These are phyloP conservation scores for Macrosoma leucophasiata DNA, from an alignment of 2,888 invertebrate genomes.

Conservation along the genomic window DNA sequence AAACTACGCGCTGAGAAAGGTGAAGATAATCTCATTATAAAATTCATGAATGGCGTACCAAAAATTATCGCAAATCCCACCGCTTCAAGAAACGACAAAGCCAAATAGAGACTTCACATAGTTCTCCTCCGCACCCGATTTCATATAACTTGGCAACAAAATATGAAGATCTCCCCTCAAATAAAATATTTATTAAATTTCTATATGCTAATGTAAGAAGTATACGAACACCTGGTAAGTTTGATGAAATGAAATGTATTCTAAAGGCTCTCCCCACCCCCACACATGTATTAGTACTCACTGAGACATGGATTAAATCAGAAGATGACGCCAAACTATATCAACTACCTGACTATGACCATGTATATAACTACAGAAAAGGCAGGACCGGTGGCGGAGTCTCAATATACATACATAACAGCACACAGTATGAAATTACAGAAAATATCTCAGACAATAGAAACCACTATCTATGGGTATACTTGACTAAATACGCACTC, in stretches of 20 bases:
- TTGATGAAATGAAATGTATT: constrained; percentile 24
- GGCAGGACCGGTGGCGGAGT: constrained; percentile 5
- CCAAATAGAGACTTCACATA: constrained; percentile 10
- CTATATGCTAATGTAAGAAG: constrained; percentile 26
- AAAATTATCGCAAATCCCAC: constrained; percentile 5
- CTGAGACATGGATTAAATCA: constrained; percentile 25
- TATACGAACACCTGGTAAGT: constrained; percentile 22
- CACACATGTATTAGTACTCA: constrained; percentile 16
- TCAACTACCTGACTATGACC: constrained; percentile 8
- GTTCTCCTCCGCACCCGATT: no score
- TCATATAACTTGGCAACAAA: constrained; percentile 19
- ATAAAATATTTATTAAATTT: constrained; percentile 19
- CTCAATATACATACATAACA: constrained; percentile 4
- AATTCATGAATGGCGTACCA: constrained; percentile 14
- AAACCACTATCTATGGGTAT: constrained; percentile 7
- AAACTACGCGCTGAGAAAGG: constrained; percentile 8
- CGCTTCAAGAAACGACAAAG: constrained; percentile 5
- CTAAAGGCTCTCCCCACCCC: constrained; percentile 10
- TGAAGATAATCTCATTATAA: constrained; percentile 13
- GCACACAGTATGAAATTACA: neutral
- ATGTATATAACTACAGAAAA: constrained; percentile 10
- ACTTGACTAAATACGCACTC: neutral
- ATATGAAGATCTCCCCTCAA: constrained; percentile 21
- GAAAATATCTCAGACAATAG: neutral
- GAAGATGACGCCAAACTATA: constrained; percentile 16